Evolutionary conservation across 2,888 invertebrate genomes (phyloP).

Genomic region (Eupithecia abbreviata): DNA sequence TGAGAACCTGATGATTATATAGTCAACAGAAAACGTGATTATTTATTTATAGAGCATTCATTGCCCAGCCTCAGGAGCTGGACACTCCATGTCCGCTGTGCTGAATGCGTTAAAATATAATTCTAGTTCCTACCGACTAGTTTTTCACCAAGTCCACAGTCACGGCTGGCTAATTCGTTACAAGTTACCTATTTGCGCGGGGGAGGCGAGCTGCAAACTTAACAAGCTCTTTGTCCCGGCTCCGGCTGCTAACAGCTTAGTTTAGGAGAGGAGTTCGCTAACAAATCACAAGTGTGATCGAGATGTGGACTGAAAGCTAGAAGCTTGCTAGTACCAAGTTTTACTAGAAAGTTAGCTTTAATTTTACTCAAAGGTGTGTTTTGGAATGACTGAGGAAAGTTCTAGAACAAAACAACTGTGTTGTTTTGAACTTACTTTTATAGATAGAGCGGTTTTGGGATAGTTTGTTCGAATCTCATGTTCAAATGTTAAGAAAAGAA

Average conservation of each 20-base stretch:
- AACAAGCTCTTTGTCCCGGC: slow-evolving; percentile 63
- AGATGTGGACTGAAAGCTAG: slow-evolving; percentile 27
- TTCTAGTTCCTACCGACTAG: neutral
- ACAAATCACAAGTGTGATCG: slow-evolving; percentile 56
- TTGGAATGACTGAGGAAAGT: neutral
- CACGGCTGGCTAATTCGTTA: slow-evolving; percentile 51
- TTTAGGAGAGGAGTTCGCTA: slow-evolving; percentile 44
- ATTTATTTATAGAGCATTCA: too few species aligned
- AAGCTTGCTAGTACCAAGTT: slow-evolving; percentile 29
- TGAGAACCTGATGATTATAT: too few species aligned
- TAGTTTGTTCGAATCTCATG: neutral
- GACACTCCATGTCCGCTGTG: too few species aligned
- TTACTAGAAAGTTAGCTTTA: slow-evolving; percentile 10
- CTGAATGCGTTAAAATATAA: too few species aligned
- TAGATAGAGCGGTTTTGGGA: neutral
- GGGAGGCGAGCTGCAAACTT: slow-evolving; percentile 65
- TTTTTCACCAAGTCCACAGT: slow-evolving; percentile 45
- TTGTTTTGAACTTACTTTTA: neutral
- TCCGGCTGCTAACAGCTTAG: slow-evolving; percentile 56
- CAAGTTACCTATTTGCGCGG: slow-evolving; percentile 68
- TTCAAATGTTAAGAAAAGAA: neutral
- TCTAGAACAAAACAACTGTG: neutral
- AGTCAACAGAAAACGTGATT: too few species aligned
- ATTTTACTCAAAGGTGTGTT: slow-evolving; percentile 13
- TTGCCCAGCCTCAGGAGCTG: too few species aligned